Evolutionary conservation across 2,113 vertebrate genomes (phyloP).

Genomic region (Zosterops hypoxanthus): DNA sequence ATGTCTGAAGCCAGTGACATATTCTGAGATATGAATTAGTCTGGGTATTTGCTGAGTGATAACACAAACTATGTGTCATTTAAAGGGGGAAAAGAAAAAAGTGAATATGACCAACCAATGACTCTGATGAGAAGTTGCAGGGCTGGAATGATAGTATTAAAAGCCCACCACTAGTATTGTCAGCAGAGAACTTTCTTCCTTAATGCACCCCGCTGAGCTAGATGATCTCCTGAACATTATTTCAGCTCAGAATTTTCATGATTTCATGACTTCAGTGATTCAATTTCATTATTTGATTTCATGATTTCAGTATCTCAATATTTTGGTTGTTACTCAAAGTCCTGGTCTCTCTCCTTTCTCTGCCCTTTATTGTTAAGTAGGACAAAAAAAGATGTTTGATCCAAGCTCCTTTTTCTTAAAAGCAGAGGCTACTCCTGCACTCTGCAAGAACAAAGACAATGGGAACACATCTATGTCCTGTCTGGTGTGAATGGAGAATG

Average conservation of each 20-base stretch:
- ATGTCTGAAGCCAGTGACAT: not conserved
- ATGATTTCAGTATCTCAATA: not conserved
- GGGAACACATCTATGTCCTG: not conserved
- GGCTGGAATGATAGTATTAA: not conserved
- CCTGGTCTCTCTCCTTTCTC: not conserved
- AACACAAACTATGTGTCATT: not conserved
- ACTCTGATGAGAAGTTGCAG: not conserved
- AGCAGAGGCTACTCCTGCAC: not conserved
- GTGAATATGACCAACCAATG: not conserved
- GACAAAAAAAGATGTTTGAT: not conserved
- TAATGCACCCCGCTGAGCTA: not conserved
- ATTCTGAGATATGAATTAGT: not conserved
- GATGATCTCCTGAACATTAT: not conserved
- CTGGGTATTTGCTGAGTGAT: not conserved
- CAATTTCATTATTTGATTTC: not conserved
- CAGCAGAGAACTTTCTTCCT: not conserved
- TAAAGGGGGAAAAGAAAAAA: not conserved
- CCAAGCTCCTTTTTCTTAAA: not conserved
- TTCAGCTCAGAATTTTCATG: not conserved
- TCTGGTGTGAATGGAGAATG: accelerated
- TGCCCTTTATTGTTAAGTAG: not conserved
- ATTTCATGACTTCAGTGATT: not conserved
- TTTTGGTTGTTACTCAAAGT: not conserved
- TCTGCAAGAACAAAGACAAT: not conserved
- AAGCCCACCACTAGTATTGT: not conserved